Evolutionary conservation across 2,888 invertebrate species (phyloP).

Genomic region (Caenorhabditis wallacei): DNA sequence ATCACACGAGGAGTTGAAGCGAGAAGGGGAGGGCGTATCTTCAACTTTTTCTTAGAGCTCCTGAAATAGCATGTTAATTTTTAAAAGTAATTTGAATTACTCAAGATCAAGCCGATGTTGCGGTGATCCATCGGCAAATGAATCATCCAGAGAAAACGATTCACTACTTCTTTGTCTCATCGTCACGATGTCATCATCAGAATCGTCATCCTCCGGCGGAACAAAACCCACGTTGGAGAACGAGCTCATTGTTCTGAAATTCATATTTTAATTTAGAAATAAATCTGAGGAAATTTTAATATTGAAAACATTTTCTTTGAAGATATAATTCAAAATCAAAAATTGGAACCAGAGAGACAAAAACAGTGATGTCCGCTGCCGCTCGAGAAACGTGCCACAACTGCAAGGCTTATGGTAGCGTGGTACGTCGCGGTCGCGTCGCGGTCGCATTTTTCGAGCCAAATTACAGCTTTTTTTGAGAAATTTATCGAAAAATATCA

Average conservation of each 20-base stretch:
- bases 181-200: not conserved
- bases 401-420: no score
- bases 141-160: conserved; percentile 22
- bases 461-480: no score
- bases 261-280: no score
- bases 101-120: not conserved
- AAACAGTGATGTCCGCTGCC: no score
- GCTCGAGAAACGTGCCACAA: no score
- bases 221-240: conserved; percentile 53
- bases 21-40: conserved; percentile 22
- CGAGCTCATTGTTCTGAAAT: conserved; percentile 26
- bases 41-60: conserved; percentile 20
- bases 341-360: no score
- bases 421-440: no score
- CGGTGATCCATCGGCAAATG: conserved; percentile 22
- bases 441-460: no score
- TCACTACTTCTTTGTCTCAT: conserved; percentile 8
- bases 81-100: not conserved
- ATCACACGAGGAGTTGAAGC: conserved; percentile 60
- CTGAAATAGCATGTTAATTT: not conserved
- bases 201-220: conserved; percentile 19
- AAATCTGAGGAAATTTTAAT: no score
- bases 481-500: no score
- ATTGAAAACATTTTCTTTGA: no score
- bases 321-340: no score